phyloP scores from a whole-genome alignment of 2,113 vertebrate genomes.

The Sphaerodactylus townsendi region DNA sequence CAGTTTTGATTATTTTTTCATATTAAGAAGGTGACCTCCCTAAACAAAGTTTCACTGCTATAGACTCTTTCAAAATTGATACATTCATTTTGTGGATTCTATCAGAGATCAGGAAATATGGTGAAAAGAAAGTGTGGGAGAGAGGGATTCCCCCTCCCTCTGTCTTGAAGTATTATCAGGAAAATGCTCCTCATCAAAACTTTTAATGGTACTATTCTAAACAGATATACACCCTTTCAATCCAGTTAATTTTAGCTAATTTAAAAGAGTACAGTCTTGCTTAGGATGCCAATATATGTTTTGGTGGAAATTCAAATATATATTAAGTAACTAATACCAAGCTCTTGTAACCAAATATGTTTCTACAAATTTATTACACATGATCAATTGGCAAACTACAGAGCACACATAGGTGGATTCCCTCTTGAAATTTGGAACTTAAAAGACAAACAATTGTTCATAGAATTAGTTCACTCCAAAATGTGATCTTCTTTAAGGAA shows the following conservation, averaged over 20 bases:
- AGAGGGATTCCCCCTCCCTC: background rate
- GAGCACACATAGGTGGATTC: background rate
- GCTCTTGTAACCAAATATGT: too few species aligned
- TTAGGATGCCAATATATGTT: too few species aligned
- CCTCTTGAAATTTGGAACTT: background rate
- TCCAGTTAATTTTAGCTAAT: too few species aligned
- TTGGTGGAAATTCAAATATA: too few species aligned
- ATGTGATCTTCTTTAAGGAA: too few species aligned
- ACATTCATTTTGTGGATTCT: constrained; percentile 1
- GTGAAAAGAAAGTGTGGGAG: background rate
- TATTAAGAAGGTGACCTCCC: constrained; percentile 28
- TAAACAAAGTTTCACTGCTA: background rate
- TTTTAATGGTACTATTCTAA: background rate
- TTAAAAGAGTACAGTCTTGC: too few species aligned
- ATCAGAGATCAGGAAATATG: background rate
- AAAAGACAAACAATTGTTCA: too few species aligned
- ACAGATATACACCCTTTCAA: too few species aligned
- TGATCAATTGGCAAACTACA: too few species aligned
- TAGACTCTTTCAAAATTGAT: background rate
- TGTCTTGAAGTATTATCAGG: background rate
- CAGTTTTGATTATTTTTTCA: constrained; percentile 23
- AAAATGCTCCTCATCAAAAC: background rate
- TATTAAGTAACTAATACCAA: too few species aligned
- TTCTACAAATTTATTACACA: too few species aligned
- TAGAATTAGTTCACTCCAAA: background rate